phyloP scores from a whole-genome alignment of 2,888 invertebrate species.

The Hypena proboscidalis region DNA sequence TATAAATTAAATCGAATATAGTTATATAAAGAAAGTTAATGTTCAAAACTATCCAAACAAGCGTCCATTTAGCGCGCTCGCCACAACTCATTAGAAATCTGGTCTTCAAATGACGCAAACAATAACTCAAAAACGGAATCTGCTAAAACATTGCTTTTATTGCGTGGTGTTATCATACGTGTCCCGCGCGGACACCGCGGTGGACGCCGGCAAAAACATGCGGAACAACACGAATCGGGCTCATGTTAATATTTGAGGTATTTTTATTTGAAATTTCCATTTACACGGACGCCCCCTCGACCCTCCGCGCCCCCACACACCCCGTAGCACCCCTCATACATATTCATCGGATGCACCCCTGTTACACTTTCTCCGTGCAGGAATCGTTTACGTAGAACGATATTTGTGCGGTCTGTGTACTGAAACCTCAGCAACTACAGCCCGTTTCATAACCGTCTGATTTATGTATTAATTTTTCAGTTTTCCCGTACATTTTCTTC shows the following conservation, averaged over 20 bases:
- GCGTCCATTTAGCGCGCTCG: background rate
- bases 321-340: constrained; percentile 81
- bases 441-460: constrained; percentile 51
- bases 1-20: too few relatives aligned
- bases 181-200: constrained; percentile 62
- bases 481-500: constrained; percentile 18
- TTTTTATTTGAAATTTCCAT: constrained; percentile 86
- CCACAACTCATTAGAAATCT: constrained; percentile 32
- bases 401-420: constrained; percentile 63
- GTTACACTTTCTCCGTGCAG: constrained; percentile 75
- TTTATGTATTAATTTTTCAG: constrained; percentile 53
- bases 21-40: too few relatives aligned
- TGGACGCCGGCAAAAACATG: constrained; percentile 60
- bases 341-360: constrained; percentile 87
- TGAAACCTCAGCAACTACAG: constrained; percentile 60
- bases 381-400: constrained; percentile 51
- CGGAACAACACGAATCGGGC: constrained; percentile 80
- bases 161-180: constrained; percentile 69
- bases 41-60: too few relatives aligned
- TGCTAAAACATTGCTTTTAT: constrained; percentile 51
- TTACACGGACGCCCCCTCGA: constrained; percentile 67
- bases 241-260: constrained; percentile 85
- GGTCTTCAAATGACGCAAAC: constrained; percentile 39
- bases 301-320: constrained; percentile 30
- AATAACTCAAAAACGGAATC: constrained; percentile 54